These are phyloP conservation scores for Melanotaenia nigrans DNA, from an alignment of 2,797 vertebrate genomes.

Conservation along the genomic window DNA sequence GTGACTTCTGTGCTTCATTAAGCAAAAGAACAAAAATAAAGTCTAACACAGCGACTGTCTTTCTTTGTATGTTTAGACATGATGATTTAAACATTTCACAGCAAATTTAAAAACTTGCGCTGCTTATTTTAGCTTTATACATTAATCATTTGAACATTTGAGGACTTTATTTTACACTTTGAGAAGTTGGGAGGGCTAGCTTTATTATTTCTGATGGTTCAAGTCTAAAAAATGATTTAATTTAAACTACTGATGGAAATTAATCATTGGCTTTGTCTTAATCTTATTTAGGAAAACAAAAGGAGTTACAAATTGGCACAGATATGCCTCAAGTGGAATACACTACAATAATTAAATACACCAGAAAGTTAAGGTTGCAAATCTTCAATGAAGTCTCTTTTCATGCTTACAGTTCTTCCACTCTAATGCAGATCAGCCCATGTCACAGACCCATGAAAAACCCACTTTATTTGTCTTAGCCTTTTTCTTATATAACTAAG, in stretches of 20 bases:
- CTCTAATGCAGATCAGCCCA: constrained; percentile 31
- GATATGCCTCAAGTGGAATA: background rate
- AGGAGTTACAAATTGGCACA: no score
- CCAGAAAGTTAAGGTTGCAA: background rate
- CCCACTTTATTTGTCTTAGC: constrained; percentile 25
- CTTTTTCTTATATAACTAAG: constrained; percentile 11
- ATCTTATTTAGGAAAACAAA: no score
- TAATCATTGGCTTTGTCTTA: background rate
- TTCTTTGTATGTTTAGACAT: background rate
- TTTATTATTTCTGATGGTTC: background rate
- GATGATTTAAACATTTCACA: background rate
- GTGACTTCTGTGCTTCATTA: background rate
- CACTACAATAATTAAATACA: background rate
- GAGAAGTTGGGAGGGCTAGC: background rate
- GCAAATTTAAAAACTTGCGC: background rate
- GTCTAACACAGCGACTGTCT: background rate
- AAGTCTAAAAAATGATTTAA: background rate
- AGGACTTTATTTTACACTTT: background rate
- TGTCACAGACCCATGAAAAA: constrained; percentile 26
- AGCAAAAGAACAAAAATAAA: background rate
- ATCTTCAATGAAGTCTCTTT: constrained; percentile 1
- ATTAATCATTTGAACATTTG: background rate
- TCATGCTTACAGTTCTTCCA: constrained; percentile 17
- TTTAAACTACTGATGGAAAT: background rate
- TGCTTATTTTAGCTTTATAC: background rate